Evolutionary conservation across 2,113 vertebrate species (phyloP).

Genomic region (Menura novaehollandiae): DNA sequence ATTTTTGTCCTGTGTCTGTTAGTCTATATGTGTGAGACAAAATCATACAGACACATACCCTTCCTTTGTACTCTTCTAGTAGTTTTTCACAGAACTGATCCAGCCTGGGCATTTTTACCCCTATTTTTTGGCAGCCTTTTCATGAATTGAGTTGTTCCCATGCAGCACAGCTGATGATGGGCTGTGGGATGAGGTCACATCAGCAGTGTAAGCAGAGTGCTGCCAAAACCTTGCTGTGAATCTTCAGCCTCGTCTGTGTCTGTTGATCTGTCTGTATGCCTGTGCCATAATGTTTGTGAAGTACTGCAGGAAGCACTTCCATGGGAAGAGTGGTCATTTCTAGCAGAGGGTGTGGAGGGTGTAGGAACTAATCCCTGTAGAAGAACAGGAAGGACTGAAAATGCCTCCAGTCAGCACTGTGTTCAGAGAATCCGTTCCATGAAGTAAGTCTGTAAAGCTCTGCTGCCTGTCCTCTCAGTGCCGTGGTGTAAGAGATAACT

Average conservation of each 20-base stretch:
- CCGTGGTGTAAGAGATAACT: background rate
- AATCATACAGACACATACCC: background rate
- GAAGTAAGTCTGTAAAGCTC: background rate
- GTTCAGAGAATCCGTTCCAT: background rate
- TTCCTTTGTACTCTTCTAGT: background rate
- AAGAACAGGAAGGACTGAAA: background rate
- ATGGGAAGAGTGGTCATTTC: background rate
- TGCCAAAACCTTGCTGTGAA: background rate
- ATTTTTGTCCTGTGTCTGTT: background rate
- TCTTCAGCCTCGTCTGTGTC: background rate
- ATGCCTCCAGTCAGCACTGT: background rate
- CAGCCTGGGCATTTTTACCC: background rate
- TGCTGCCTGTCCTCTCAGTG: background rate
- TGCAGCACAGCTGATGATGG: background rate
- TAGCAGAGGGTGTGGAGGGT: background rate
- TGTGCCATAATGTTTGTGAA: background rate
- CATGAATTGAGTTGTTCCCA: background rate
- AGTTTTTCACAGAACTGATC: background rate
- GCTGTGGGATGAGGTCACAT: background rate
- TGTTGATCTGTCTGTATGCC: background rate
- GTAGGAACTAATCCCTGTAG: background rate
- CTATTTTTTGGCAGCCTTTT: background rate
- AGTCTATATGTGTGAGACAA: background rate
- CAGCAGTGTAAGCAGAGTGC: background rate
- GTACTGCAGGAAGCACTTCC: background rate